Conservation (phyloP, 2,797 vertebrate genomes). For the Coluber constrictor region DNA sequence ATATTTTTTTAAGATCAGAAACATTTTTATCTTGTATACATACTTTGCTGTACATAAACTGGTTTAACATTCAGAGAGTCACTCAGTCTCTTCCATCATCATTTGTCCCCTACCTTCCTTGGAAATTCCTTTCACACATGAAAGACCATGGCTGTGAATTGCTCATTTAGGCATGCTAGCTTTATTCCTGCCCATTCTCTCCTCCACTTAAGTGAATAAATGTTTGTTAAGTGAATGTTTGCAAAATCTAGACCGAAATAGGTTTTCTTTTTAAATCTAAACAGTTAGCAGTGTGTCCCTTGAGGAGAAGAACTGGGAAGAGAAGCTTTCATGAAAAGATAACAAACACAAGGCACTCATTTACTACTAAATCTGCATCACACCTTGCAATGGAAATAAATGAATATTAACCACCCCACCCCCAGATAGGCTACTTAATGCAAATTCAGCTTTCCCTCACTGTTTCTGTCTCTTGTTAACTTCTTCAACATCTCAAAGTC, state of each 20-base stretch:
- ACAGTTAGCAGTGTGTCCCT: neutral
- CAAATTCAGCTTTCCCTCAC: neutral
- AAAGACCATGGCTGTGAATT: constrained; percentile 24
- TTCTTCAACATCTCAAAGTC: neutral
- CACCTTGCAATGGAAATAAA: neutral
- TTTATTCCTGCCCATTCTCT: neutral
- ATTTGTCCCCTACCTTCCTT: neutral
- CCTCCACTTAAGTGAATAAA: constrained; percentile 19
- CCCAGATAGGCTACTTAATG: neutral
- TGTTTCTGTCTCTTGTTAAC: neutral
- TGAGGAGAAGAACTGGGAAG: neutral
- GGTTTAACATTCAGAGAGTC: neutral
- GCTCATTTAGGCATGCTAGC: constrained; percentile 15
- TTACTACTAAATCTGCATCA: neutral
- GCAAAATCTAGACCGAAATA: constrained; percentile 18
- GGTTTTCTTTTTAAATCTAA: neutral
- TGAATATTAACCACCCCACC: neutral
- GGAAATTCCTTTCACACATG: constrained; percentile 25
- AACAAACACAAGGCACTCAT: neutral
- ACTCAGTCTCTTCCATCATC: neutral
- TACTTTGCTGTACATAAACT: neutral
- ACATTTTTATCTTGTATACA: neutral
- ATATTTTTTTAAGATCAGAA: neutral
- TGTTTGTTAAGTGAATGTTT: constrained; percentile 20
- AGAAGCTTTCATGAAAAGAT: constrained; percentile 2